Percentiles rank a stretch among this genome's conserved stretches.
Evolutionary conservation across 2,888 invertebrate species (phyloP).

Genomic region (Toxonevra muliebris): DNA sequence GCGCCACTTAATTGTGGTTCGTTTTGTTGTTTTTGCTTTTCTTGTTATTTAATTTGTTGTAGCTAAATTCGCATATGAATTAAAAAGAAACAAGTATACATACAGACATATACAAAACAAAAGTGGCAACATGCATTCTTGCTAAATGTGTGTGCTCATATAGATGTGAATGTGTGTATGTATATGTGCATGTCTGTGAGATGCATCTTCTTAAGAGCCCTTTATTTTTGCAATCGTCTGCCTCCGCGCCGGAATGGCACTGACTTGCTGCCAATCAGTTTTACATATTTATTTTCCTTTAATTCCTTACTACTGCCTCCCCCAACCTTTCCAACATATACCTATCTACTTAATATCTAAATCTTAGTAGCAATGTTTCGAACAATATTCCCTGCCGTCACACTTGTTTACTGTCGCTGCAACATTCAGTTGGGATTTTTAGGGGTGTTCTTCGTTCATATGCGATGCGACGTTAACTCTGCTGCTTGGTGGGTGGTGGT

Average conservation of each 20-base stretch:
- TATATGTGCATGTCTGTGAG: neutral
- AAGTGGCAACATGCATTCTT: neutral
- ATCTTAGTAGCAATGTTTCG: too few species aligned
- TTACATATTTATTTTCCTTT: too few species aligned
- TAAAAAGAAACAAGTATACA: neutral
- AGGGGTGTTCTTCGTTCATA: too few species aligned
- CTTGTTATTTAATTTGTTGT: neutral
- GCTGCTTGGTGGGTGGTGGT: neutral
- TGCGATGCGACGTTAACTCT: neutral
- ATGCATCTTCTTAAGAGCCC: neutral
- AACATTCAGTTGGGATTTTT: too few species aligned
- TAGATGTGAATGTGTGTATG: neutral
- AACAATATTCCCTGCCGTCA: too few species aligned
- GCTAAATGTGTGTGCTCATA: neutral
- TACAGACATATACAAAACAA: neutral
- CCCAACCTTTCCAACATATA: too few species aligned
- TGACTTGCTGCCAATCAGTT: too few species aligned
- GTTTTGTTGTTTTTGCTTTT: neutral
- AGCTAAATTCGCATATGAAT: neutral
- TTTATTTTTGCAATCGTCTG: neutral
- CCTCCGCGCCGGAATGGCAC: too few species aligned
- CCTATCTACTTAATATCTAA: too few species aligned
- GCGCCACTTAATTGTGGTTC: constrained; percentile 3
- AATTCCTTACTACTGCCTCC: too few species aligned
- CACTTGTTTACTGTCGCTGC: too few species aligned